Conservation (phyloP, 2,888 invertebrate species). For the Brachyptera putata region DNA sequence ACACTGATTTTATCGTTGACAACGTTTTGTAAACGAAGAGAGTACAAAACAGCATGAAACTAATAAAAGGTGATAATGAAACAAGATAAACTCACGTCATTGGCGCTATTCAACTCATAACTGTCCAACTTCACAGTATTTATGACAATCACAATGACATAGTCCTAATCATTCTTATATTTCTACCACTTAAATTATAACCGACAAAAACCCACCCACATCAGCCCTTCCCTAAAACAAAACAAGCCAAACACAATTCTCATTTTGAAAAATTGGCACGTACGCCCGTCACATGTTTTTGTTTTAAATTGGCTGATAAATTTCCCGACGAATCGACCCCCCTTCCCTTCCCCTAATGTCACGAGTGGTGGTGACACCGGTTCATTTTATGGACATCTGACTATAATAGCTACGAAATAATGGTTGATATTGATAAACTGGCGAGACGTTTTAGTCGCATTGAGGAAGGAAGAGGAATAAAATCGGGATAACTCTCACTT, state of each 20-base stretch:
- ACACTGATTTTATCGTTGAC: too few species aligned
- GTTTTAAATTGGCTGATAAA: conserved; percentile 35
- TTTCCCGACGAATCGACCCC: conserved; percentile 27
- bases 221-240: background rate
- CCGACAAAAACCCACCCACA: conserved; percentile 8
- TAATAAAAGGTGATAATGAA: too few species aligned
- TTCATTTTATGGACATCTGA: conserved; percentile 31
- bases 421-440: conserved; percentile 32
- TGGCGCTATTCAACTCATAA: too few species aligned
- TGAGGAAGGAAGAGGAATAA: conserved; percentile 3
- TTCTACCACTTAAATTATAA: background rate
- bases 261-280: conserved; percentile 35
- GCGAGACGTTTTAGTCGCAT: background rate
- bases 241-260: background rate
- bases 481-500: too few species aligned
- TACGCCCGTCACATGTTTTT: conserved; percentile 31
- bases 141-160: too few species aligned
- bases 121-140: too few species aligned
- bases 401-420: conserved; percentile 23
- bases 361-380: conserved; percentile 24
- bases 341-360: background rate
- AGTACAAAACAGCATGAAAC: too few species aligned
- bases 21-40: too few species aligned
- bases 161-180: too few species aligned
- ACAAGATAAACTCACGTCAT: too few species aligned